Evolutionary conservation across 2,888 invertebrate genomes (phyloP).

Genomic region (Stomorhina lunata): DNA sequence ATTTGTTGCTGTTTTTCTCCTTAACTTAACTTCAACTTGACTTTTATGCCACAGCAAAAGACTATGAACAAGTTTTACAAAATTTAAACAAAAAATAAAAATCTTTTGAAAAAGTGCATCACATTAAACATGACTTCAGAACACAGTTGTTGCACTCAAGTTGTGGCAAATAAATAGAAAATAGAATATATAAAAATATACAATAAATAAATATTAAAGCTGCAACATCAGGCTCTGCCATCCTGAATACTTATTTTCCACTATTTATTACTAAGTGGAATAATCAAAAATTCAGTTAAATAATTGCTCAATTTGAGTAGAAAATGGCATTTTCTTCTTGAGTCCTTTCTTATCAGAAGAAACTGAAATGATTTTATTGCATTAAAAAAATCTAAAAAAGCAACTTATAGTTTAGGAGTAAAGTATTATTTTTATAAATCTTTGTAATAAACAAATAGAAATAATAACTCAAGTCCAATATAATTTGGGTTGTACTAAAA

Average conservation of each 20-base stretch:
- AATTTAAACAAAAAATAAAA: background rate
- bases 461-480: too few relatives aligned
- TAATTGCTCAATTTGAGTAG: slow-evolving; percentile 36
- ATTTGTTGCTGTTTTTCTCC: slow-evolving; percentile 17
- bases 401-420: too few relatives aligned
- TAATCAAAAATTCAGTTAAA: slow-evolving; percentile 37
- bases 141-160: slow-evolving; percentile 54
- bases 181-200: slow-evolving; percentile 2
- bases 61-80: slow-evolving; percentile 12
- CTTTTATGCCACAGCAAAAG: slow-evolving; percentile 53
- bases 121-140: slow-evolving; percentile 30
- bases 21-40: slow-evolving; percentile 43
- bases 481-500: too few relatives aligned
- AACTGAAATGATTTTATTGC: too few relatives aligned
- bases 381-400: too few relatives aligned
- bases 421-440: too few relatives aligned
- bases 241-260: background rate
- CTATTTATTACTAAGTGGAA: background rate
- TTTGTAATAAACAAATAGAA: too few relatives aligned
- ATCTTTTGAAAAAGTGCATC: slow-evolving; percentile 41
- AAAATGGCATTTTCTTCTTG: background rate
- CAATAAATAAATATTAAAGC: slow-evolving; percentile 16
- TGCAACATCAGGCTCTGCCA: background rate
- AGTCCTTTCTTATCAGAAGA: too few relatives aligned
- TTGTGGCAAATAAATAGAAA: slow-evolving; percentile 46